Evolutionary conservation across 2,113 vertebrate genomes (phyloP).

Genomic region (Cygnus buccinator): DNA sequence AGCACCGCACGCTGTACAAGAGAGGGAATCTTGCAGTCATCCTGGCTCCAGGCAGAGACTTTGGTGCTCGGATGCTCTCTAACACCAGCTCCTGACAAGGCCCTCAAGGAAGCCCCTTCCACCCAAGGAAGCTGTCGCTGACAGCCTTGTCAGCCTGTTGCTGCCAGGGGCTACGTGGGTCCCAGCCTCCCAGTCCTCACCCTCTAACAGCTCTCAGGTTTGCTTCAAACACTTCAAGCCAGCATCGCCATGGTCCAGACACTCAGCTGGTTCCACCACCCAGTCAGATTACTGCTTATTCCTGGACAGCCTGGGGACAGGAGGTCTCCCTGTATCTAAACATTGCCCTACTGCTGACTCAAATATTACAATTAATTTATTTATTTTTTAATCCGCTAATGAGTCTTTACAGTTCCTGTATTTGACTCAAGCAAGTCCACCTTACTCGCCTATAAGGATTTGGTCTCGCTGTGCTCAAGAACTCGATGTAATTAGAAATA

Average conservation of each 20-base stretch:
- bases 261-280: not conserved
- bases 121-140: not conserved
- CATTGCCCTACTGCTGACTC: not conserved
- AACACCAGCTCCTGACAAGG: not conserved
- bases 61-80: accelerated
- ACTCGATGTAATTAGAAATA: not conserved
- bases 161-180: accelerated
- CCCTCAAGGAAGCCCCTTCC: accelerated
- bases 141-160: accelerated
- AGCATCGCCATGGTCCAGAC: accelerated
- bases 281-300: not conserved
- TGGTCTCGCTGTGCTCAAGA: not conserved
- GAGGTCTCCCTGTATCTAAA: not conserved
- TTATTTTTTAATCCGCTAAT: not conserved
- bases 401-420: not conserved
- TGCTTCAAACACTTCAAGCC: not conserved
- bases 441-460: not conserved
- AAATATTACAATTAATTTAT: not conserved
- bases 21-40: not conserved
- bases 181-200: not conserved
- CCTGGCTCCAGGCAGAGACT: not conserved
- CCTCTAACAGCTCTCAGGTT: not conserved
- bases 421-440: not conserved
- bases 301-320: not conserved
- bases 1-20: not conserved